phyloP scores from a whole-genome alignment of 2,113 vertebrate genomes.

The Paralichthys olivaceus region DNA sequence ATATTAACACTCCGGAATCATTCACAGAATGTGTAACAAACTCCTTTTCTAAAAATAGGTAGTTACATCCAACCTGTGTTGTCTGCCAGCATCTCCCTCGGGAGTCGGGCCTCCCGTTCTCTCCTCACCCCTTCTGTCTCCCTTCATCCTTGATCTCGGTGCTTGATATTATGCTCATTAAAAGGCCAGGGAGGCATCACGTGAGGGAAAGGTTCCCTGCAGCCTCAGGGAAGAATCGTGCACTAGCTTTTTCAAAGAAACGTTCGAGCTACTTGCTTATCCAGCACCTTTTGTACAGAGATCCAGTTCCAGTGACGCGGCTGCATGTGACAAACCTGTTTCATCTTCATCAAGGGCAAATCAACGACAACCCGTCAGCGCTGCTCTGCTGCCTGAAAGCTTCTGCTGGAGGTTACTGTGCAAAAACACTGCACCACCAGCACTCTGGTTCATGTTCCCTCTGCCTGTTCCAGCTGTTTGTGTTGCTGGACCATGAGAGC shows the following conservation, averaged over 20 bases:
- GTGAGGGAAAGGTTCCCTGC: slow-evolving; percentile 26
- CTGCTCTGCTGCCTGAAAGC: slow-evolving; percentile 15
- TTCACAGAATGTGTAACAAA: neutral
- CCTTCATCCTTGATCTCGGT: slow-evolving; percentile 18
- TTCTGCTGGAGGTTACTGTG: neutral
- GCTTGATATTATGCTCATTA: neutral
- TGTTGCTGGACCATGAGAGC: too few relatives aligned
- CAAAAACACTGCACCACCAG: neutral
- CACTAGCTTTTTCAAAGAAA: neutral
- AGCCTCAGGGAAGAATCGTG: slow-evolving; percentile 11
- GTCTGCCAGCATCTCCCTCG: slow-evolving; percentile 2
- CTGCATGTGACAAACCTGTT: neutral
- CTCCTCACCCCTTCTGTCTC: slow-evolving; percentile 12
- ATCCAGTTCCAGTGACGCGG: neutral
- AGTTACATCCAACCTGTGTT: neutral
- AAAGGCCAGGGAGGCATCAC: slow-evolving; percentile 28
- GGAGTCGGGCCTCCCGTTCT: neutral
- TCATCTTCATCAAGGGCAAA: slow-evolving; percentile 54
- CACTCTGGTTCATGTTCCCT: neutral
- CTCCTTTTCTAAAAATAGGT: neutral
- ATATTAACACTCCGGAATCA: too few relatives aligned
- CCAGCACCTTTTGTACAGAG: neutral
- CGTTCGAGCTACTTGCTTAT: too few relatives aligned
- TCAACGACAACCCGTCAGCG: slow-evolving; percentile 56
- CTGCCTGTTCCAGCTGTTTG: too few relatives aligned